Base-by-base conservation (phyloP, 2,797 vertebrate genomes). In the Chaunax sp. region DNA sequence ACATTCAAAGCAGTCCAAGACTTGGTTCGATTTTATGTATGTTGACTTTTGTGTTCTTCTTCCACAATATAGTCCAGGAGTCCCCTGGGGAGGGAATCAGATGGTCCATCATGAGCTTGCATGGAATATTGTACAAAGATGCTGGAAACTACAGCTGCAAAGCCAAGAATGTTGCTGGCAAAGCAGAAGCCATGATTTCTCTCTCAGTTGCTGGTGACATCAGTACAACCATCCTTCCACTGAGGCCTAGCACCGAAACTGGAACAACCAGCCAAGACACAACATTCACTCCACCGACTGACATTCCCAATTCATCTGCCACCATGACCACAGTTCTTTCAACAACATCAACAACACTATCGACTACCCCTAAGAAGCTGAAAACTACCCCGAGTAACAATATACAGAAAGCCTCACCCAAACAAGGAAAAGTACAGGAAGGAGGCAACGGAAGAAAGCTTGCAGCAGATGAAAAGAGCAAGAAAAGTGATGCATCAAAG, bases 81-180 rank as follows among this genome's bases (percentile, higher is more conserved):
- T 96, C 96, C 70, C 98, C 98, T 33, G 92, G 90, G 49, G 95
- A 97, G 10, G 98, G 98, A 30, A 89, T 96, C 67, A 92, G 93
- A 52, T 99, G 97, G 97, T 99, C 98, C 83, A 96, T 99, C 75
- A 94, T 99, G 81, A 98, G 97, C 80, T 74, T 99, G 85, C 93
- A 95, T 12, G 94, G 93, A 56, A 94, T 99, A 81, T 84, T 94
- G 3, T 88, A 92, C 85, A 95, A 94, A 80, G 97, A 99, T 0
- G 95, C 96, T 1, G 97, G 97, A 11, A 90, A 96, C 87, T 99
- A 98, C 88, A 95, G 90, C 28, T 99, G 98, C 83, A 97, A 94
- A 78, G 98, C 97, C 33, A 98, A 96, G 85, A 99, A 99, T 64
- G 85, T 96, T 59, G 97, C 97, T 0, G 97, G 97, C 14, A 88